Evolutionary conservation across 1,140 invertebrate genomes (phyloP).

Genomic region (Drosophila tsacasi): DNA sequence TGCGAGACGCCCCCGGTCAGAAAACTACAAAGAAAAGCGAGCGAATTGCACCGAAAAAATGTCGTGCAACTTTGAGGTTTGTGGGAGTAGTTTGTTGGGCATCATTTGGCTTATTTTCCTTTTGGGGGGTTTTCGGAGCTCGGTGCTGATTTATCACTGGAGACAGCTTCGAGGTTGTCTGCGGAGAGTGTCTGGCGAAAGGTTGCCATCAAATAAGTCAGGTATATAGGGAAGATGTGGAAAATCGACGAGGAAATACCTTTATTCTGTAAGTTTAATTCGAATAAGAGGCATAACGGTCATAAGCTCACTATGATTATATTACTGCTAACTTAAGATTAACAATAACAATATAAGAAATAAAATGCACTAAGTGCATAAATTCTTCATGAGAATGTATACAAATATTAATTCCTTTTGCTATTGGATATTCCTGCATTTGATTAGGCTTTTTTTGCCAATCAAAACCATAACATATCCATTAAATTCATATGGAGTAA

Average conservation of each 20-base stretch:
- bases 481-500: not conserved
- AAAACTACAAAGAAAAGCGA: not conserved
- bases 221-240: not conserved
- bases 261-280: not conserved
- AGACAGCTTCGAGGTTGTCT: constrained; percentile 30
- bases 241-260: constrained; percentile 3
- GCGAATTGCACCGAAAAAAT: constrained; percentile 38
- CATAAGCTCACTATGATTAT: not conserved
- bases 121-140: constrained; percentile 21
- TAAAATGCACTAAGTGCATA: not conserved
- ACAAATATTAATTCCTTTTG: not conserved
- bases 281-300: not conserved
- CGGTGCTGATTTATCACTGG: constrained; percentile 68
- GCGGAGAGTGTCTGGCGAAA: constrained; percentile 61
- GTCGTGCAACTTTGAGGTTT: constrained; percentile 58
- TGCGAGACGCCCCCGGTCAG: constrained; percentile 61
- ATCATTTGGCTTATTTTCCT: constrained; percentile 40
- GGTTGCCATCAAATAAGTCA: constrained; percentile 53
- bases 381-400: not conserved
- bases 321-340: too few relatives aligned
- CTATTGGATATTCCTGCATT: not conserved
- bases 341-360: not conserved
- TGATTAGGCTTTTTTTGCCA: not conserved
- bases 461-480: not conserved
- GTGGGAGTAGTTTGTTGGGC: constrained; percentile 38